Evolutionary conservation across 1,140 invertebrate species (phyloP), one percentile per base, ranked within the genome.

Genomic region (Vanessa atalanta): DNA sequence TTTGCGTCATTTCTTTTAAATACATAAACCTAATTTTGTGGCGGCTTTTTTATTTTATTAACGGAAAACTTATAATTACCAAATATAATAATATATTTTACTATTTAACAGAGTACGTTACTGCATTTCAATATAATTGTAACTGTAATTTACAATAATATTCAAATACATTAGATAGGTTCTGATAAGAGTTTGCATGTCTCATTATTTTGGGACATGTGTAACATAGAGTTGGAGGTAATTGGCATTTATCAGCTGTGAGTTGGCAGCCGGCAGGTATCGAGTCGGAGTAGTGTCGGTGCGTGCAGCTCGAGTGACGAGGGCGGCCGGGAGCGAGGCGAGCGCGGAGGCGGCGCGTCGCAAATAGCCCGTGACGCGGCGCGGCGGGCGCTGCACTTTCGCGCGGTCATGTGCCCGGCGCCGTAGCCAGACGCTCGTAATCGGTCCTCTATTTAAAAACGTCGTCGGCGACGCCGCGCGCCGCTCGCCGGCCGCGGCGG

Each of bases 381-480:
- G 88, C 86, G 88, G 81, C 88, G 89, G 84, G 84, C 90, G 86
- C 86, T 90, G 88, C 90, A 90, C 88, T 90, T 86, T 88, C 81
- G 88, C 86, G 90, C 88, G 88, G 90, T 88, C 90, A 89, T 87
- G 83, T 82, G 88, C 88, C 85, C 86, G 87, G 85, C 87, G 87
- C 87, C 87, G 87, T 76, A 80, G 84, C 88, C 89, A 92, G 90
- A 91, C 90, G 89, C 79, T 86, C 83, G 84, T 90, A 92, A 90
- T 90, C 90, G 88, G 76, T 83, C 85, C 86, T 92, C 89, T 91
- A 91, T 91, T 91, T 91, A 91, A 90, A 92, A 90, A 86, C 86
- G 83, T 90, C 83, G 85, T 80, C 82, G 83, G 70, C 82, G 83
- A 79, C 86, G 84, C 73, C 71, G 84, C 71, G 80, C 67, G 53